A percentile compares a stretch with the other conserved stretches of the same genome.
These are phyloP conservation scores for Chionomys nivalis DNA, from an alignment of 2,113 vertebrate genomes.

Conservation along the genomic window DNA sequence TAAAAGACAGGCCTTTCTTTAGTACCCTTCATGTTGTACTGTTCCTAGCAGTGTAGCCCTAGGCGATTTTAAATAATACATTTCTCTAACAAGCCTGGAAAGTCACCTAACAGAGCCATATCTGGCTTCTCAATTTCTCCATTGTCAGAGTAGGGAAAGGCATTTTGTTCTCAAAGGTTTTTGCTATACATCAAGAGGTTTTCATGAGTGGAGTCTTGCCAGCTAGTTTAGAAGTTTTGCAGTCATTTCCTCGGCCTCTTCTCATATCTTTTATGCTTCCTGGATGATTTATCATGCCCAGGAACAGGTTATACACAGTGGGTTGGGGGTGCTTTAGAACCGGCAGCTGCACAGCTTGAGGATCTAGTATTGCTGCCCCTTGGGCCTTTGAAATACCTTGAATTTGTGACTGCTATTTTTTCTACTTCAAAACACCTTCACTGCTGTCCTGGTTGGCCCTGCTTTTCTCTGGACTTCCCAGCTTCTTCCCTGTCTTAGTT, in stretches of 20 bases:
- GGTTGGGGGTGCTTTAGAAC: neutral
- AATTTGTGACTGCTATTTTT: neutral
- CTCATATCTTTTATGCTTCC: neutral
- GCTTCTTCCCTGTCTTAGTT: neutral
- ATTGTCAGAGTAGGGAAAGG: constrained; percentile 59
- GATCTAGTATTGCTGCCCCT: neutral
- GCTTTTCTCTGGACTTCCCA: neutral
- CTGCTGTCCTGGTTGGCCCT: neutral
- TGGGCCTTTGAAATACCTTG: neutral
- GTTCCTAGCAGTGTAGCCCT: constrained; percentile 64
- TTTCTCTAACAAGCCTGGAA: constrained; percentile 67
- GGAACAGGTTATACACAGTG: neutral
- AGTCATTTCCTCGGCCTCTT: constrained; percentile 25
- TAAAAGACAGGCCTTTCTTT: constrained; percentile 54
- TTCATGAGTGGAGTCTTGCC: constrained; percentile 31
- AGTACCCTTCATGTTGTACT: constrained; percentile 43
- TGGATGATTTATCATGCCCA: neutral
- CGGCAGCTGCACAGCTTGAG: neutral
- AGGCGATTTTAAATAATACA: constrained; percentile 77
- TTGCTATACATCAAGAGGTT: constrained; percentile 55
- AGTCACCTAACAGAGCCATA: constrained; percentile 59
- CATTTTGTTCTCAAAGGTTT: constrained; percentile 70
- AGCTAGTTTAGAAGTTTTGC: constrained; percentile 34
- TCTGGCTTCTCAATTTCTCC: constrained; percentile 65
- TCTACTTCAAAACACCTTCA: neutral